Evolutionary conservation across 2,888 invertebrate genomes (phyloP), one percentile per base, ranked within the genome.

Genomic region (Willowsia nigromaculata): DNA sequence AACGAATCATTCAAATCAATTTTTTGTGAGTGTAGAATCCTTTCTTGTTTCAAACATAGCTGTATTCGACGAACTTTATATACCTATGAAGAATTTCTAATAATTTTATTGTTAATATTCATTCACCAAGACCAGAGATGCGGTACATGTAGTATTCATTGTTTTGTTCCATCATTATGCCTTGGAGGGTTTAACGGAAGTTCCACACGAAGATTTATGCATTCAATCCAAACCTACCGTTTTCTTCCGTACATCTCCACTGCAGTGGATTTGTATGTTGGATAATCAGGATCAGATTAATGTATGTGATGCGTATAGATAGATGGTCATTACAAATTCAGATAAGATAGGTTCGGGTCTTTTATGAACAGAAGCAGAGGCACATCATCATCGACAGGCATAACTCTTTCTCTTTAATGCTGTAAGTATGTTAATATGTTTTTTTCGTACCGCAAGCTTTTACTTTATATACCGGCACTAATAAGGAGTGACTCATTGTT

Each of bases 101-200:
- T n/a, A n/a, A 43, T 43, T 74, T n/a, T 65, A 56, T 84, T 43
- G 2, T 13, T 53, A 53, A 47, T 37, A 40, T 82, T 27, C 83
- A 84, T 84, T 84, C 71, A 84, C 53, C 43, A 43, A 37, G 18
- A 78, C 65, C 56, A 40, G 25, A 65, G 85, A 78, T 78, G 59
- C 76, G 76, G 85, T 85, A 65, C 22, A 47, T 68, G 83, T 25
- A 30, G 33, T 53, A 43, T 40, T 33, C 62, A 2, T 81, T 81
- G 5, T 78, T 78, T 78, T 78, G 78, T 53, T 53, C 15, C 53
- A 56, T 84, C 62, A n/a, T 43, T 78, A 78, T 78, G 85, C 85
- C 85, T 85, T 50, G 25, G 50, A 85, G 85, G 85, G 62, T 85
- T 62, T 85, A 85, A 85, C 85, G 85, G 85, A 85, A 85, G 65